These are phyloP conservation scores for Diadema setosum DNA, from an alignment of 35 echinoderm and acorn worm species.

Conservation along the genomic window DNA sequence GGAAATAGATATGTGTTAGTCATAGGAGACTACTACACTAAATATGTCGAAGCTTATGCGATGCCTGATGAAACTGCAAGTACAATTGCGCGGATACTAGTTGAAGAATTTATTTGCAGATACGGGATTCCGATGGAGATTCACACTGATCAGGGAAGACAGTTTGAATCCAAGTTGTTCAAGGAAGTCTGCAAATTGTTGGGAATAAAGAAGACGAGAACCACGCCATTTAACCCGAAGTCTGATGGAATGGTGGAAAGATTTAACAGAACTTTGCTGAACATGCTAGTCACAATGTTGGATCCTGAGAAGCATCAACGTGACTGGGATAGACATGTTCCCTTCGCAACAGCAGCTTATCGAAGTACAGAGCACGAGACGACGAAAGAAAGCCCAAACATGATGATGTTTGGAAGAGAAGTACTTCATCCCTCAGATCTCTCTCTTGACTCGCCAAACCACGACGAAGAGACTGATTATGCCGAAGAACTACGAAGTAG, in stretches of 20 bases:
- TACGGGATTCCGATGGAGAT: conserved; percentile 50
- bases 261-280: neutral
- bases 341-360: conserved; percentile 22
- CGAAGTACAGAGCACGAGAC: conserved; percentile 22
- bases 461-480: neutral
- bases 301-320: conserved; percentile 24
- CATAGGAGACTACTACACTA: conserved; percentile 37
- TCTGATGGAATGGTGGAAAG: conserved; percentile 46
- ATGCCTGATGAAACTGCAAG: conserved; percentile 28
- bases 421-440: conserved; percentile 44
- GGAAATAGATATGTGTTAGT: conserved; percentile 55
- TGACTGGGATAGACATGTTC: conserved; percentile 43
- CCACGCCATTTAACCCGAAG: no score
- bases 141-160: conserved; percentile 47
- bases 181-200: conserved; percentile 30
- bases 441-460: neutral
- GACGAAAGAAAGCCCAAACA: conserved; percentile 53
- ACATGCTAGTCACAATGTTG: neutral
- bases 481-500: neutral
- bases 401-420: conserved; percentile 66
- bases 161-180: conserved; percentile 42
- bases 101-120: conserved; percentile 38
- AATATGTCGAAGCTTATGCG: conserved; percentile 42
- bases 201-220: conserved; percentile 32
- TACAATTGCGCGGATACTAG: conserved; percentile 34